Base-by-base conservation (phyloP, 2,113 vertebrate species). In the Amia ocellicauda region DNA sequence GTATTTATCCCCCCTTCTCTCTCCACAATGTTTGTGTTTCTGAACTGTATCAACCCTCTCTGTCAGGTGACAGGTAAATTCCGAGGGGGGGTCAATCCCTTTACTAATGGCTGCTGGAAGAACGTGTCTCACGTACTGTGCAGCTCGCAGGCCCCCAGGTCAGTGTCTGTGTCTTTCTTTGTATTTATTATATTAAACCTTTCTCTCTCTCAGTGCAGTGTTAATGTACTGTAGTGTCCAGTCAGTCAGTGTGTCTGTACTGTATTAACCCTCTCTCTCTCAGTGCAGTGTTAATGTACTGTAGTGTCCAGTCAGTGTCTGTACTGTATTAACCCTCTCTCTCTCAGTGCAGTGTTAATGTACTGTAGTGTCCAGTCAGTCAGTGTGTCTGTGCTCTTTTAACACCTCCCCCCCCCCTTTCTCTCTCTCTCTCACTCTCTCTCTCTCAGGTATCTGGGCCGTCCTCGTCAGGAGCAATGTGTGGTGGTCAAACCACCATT, bases 21-120 rank as follows among this genome's bases (percentile, higher is more conserved):
- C 19, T 36, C 7, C 56, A 16, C 19, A n/a, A n/a, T n/a, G n/a
- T n/a, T n/a, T n/a, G n/a, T n/a, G n/a, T n/a, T n/a, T n/a, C n/a
- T n/a, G n/a, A n/a, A n/a, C n/a, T n/a, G n/a, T n/a, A n/a, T 43
- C 24, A 2, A 17, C 7, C 14, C 20, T 3, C 67, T 16, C 27
- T 1, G 17, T 0, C 68, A 99, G 96, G 96, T 98, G 74, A 99
- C 96, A 0, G 96, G 96, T 71, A 99, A 99, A 84, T 99, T 99
- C 81, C 89, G 95, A 0, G 96, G 96, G 17, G 96, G 96, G 0
- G 95, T 98, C 63, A 99, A 99, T 73, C 96, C 96, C 47, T 99
- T 99, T 81, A 99, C 94, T 69, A 93, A 96, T 0, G 96, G 96
- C 75, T 99, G 96, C 75, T 82, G 84, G 76, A 94, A 83, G 74